Conservation (phyloP, 2,888 invertebrate genomes). For the Nebria salina region DNA sequence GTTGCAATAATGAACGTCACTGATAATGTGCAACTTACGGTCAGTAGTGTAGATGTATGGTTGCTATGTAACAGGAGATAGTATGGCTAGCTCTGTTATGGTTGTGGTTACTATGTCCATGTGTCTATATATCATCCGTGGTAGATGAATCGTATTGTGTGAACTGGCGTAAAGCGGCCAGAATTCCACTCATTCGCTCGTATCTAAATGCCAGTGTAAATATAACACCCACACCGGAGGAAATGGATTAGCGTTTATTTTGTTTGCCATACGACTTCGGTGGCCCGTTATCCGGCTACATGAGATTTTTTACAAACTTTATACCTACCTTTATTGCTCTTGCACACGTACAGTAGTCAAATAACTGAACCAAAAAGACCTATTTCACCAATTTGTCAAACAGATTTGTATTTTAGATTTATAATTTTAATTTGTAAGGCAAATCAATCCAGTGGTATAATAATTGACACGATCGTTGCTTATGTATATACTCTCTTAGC, state of each 20-base stretch:
- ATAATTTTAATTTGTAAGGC: neutral
- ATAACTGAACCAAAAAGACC: neutral
- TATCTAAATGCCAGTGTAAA: neutral
- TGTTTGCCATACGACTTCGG: slow-evolving; percentile 25
- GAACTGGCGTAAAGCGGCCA: neutral
- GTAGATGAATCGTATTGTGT: slow-evolving; percentile 37
- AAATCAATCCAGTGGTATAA: neutral
- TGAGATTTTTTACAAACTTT: slow-evolving; percentile 32
- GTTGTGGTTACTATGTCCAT: slow-evolving; percentile 31
- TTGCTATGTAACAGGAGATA: neutral
- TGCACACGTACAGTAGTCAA: neutral
- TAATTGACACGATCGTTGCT: neutral
- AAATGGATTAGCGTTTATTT: slow-evolving; percentile 17
- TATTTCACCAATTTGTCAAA: neutral
- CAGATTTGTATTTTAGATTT: neutral
- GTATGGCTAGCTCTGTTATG: neutral
- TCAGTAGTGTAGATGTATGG: neutral
- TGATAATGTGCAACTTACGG: neutral
- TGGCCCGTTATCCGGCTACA: slow-evolving; percentile 23
- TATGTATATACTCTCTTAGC: no score
- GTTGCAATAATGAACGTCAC: neutral
- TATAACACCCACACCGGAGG: neutral
- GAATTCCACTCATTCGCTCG: neutral
- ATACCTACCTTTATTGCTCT: neutral
- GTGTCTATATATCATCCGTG: slow-evolving; percentile 30